These are phyloP conservation scores for Sinohyriopsis cumingii DNA, from an alignment of 2,888 invertebrate genomes.

Conservation along the genomic window DNA sequence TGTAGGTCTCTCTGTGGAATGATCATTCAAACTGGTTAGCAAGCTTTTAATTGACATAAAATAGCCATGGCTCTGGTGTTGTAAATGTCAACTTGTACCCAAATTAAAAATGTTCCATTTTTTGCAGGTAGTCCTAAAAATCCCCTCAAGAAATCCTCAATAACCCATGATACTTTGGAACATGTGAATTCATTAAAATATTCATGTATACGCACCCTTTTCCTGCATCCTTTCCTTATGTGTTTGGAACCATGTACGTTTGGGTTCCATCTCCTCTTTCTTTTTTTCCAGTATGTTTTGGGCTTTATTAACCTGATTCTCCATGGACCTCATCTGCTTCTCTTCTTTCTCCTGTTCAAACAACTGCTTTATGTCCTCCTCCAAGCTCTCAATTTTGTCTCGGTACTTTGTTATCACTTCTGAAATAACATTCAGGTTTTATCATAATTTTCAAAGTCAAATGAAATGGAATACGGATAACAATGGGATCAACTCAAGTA, in stretches of 20 bases:
- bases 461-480: no score
- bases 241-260: slow-evolving; percentile 87
- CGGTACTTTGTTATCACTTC: slow-evolving; percentile 92
- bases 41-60: no score
- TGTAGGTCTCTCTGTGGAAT: no score
- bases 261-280: slow-evolving; percentile 72
- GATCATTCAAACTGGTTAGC: no score
- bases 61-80: no score
- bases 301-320: slow-evolving; percentile 85
- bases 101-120: no score
- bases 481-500: no score
- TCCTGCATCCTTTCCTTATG: slow-evolving; percentile 83
- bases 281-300: slow-evolving; percentile 76
- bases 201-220: slow-evolving; percentile 41
- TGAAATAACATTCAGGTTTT: slow-evolving; percentile 33
- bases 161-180: no score
- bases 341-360: slow-evolving; percentile 86
- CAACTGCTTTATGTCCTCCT: slow-evolving; percentile 86
- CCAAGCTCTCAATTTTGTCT: slow-evolving; percentile 81
- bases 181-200: background rate
- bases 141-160: no score
- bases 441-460: background rate
- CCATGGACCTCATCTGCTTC: slow-evolving; percentile 85
- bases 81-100: no score
- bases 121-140: no score